A percentile compares a stretch with the other conserved stretches of the same genome.
phyloP scores from a whole-genome alignment of 2,797 vertebrate species.

The Selene dorsalis region DNA sequence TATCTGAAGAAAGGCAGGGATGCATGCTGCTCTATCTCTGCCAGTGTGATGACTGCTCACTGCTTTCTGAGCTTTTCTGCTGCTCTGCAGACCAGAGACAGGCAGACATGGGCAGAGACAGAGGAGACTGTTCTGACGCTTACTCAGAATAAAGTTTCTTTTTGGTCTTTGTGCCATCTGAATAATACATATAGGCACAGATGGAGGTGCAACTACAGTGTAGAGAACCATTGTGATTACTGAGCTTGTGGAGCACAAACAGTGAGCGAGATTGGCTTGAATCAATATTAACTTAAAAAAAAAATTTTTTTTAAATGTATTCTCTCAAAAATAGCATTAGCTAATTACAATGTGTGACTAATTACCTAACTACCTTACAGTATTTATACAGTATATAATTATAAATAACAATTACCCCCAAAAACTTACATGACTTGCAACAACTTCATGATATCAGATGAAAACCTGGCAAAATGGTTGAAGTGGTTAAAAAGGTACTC shows the following conservation, averaged over 20 bases:
- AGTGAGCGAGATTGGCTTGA: not conserved
- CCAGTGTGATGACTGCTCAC: conserved; percentile 74
- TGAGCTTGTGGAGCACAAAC: conserved; percentile 6
- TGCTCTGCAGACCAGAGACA: conserved; percentile 31
- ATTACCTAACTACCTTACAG: conserved; percentile 16
- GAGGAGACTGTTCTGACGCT: not conserved
- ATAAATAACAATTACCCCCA: conserved; percentile 19
- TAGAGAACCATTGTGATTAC: not conserved
- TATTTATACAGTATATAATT: conserved; percentile 15
- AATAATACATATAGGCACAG: conserved; percentile 17
- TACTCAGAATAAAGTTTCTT: not conserved
- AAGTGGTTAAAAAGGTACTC: no score
- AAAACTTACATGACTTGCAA: not conserved
- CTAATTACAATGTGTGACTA: conserved; percentile 15
- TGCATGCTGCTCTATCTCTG: conserved; percentile 87
- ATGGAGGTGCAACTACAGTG: conserved; percentile 9
- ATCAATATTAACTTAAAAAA: not conserved
- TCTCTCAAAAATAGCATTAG: conserved; percentile 1
- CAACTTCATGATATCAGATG: not conserved
- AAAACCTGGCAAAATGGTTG: not conserved
- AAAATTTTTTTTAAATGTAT: conserved; percentile 17
- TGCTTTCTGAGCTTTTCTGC: conserved; percentile 72
- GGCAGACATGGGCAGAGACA: not conserved
- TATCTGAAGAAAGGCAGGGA: conserved; percentile 90
- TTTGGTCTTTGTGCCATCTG: not conserved